Evolutionary conservation across 2,797 vertebrate genomes (phyloP), one percentile per base, ranked within the genome.

Genomic region (Anabas testudineus): DNA sequence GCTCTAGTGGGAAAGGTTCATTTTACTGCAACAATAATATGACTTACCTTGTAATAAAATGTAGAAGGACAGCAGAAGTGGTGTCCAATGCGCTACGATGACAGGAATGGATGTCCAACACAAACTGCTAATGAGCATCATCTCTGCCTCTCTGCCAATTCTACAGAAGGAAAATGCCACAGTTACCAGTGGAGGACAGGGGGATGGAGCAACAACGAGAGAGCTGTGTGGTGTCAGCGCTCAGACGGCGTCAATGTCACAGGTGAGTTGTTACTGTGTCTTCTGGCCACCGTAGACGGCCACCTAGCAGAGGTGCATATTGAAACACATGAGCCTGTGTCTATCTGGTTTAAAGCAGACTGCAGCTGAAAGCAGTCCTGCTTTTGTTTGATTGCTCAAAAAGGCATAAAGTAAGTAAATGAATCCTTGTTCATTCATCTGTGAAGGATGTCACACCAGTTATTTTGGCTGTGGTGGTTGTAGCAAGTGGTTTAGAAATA

Each of bases 161-260:
- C 63, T 57, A 30, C 89, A 99, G 98, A 95, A 81, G 98, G 98
- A 78, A 97, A 93, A 81, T 99, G 98, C 81, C 96, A 97, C 37
- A 94, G 94, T 52, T 99, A 99, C 85, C 70, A 94, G 52, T 99
- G 98, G 98, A 96, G 94, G 88, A 93, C 92, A 19, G 94, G 97
- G 62, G 92, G 88, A 56, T 99, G 98, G 98, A 94, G 46, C 75
- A 96, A 98, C 90, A 99, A 98, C 1, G 74, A 95, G 42, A 93
- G 98, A 76, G 86, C 84, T 0, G 98, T 98, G 80, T 99, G 98
- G 98, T 99, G 98, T 84, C 96, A 98, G 67, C 97, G 98, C 74
- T 99, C 98, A 0, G 98, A 99, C 41, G 97, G 97, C 5, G 59
- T 97, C 78, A 98, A 99, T 24, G 97, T 99, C 85, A 99, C 98